These are phyloP conservation scores for Bactericera cockerelli DNA, from an alignment of 1,140 invertebrate genomes.

Conservation along the genomic window DNA sequence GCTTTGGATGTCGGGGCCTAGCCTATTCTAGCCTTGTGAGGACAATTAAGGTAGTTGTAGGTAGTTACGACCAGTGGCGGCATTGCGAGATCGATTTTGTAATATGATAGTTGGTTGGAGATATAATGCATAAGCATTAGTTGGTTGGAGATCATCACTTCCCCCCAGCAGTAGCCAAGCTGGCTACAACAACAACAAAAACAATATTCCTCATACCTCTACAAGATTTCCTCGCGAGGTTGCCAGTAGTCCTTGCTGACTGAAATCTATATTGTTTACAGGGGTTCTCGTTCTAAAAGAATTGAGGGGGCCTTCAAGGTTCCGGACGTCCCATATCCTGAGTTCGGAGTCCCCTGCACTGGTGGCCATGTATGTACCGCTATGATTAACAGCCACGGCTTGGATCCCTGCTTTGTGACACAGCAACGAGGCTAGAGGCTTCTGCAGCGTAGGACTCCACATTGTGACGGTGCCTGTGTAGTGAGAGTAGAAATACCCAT, in stretches of 20 bases:
- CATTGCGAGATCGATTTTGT: too few relatives aligned
- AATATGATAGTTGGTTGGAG: too few relatives aligned
- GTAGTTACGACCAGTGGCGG: too few relatives aligned
- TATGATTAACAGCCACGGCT: constrained; percentile 65
- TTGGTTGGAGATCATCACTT: not conserved
- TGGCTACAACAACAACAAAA: too few relatives aligned
- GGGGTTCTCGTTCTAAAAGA: constrained; percentile 47
- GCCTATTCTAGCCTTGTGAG: too few relatives aligned
- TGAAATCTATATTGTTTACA: constrained; percentile 65
- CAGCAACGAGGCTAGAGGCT: constrained; percentile 79
- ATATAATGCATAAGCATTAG: too few relatives aligned
- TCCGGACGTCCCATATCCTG: constrained; percentile 90
- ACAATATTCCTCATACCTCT: constrained; percentile 43
- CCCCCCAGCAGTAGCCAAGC: too few relatives aligned
- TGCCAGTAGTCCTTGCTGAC: constrained; percentile 70
- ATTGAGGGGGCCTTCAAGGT: constrained; percentile 57
- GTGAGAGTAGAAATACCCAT: too few relatives aligned
- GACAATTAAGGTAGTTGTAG: too few relatives aligned
- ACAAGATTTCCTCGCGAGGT: constrained; percentile 65
- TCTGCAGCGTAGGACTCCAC: constrained; percentile 83
- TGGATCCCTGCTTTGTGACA: constrained; percentile 73
- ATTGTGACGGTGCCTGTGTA: constrained; percentile 70
- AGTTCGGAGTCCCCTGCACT: constrained; percentile 60
- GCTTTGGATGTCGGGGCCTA: too few relatives aligned
- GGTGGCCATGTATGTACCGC: constrained; percentile 85